Conservation (phyloP, 2,888 invertebrate genomes). For the Lucinisca nassula region DNA sequence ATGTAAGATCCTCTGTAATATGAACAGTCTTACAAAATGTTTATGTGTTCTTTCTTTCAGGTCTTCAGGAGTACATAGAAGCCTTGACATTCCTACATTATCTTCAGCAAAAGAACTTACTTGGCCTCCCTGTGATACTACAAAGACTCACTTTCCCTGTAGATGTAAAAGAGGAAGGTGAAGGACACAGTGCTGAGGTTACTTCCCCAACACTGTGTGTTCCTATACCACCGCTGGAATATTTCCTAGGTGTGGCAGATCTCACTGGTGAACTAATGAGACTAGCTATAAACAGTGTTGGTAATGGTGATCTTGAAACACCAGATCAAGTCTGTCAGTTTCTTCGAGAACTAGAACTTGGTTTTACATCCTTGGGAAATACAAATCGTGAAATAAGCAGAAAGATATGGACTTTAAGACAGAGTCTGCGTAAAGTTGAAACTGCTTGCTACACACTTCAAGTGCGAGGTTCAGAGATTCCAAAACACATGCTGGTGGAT, state of each 20-base stretch:
- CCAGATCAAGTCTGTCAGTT: constrained; percentile 90
- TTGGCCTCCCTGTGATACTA: constrained; percentile 90
- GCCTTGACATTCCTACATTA: constrained; percentile 94
- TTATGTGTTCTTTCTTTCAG: too few species aligned
- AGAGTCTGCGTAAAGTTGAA: constrained; percentile 95
- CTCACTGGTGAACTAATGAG: constrained; percentile 97
- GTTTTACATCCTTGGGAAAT: constrained; percentile 89
- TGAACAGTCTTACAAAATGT: too few species aligned
- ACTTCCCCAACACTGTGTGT: constrained; percentile 58
- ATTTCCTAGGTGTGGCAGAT: constrained; percentile 94
- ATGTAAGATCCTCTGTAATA: too few species aligned
- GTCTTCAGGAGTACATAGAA: constrained; percentile 95
- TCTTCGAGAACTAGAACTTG: constrained; percentile 90
- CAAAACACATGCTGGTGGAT: constrained; percentile 91
- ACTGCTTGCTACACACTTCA: constrained; percentile 94
- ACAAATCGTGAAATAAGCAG: constrained; percentile 91
- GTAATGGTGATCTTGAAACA: constrained; percentile 87
- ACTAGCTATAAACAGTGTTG: constrained; percentile 94
- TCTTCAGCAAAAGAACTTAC: constrained; percentile 90
- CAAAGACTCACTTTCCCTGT: constrained; percentile 73
- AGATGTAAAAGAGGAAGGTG: not conserved
- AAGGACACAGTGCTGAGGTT: constrained; percentile 2
- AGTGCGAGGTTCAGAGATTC: constrained; percentile 94
- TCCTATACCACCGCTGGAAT: constrained; percentile 89
- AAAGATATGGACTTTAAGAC: constrained; percentile 92